Percentiles rank a stretch among this genome's conserved stretches.
These are phyloP conservation scores for Lordiphosa clarofinis DNA, from an alignment of 1,140 invertebrate genomes.

Conservation along the genomic window DNA sequence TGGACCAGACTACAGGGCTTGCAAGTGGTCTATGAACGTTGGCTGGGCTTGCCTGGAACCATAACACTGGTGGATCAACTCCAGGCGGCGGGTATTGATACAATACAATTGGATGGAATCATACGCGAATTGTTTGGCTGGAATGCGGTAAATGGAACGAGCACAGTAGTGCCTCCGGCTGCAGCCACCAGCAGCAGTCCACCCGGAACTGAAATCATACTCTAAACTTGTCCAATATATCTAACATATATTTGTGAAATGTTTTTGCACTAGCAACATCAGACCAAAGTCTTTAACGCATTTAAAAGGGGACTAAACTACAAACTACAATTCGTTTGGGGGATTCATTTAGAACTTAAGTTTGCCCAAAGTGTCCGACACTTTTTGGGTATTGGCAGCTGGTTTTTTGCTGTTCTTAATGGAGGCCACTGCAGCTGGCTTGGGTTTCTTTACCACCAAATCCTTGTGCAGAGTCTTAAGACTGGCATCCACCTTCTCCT, in stretches of 20 bases:
- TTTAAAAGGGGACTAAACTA: slow-evolving; percentile 32
- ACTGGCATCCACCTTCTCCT: slow-evolving; percentile 70
- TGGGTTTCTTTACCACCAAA: slow-evolving; percentile 75
- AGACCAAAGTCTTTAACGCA: slow-evolving; percentile 15
- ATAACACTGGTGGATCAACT: slow-evolving; percentile 47
- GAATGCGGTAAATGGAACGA: slow-evolving; percentile 37
- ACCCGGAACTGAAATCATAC: slow-evolving; percentile 15
- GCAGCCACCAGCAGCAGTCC: too few species aligned
- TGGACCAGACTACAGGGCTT: slow-evolving; percentile 48
- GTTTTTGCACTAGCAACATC: slow-evolving; percentile 40
- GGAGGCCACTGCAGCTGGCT: slow-evolving; percentile 34
- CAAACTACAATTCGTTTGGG: slow-evolving; percentile 20
- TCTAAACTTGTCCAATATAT: slow-evolving; percentile 25
- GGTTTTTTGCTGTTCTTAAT: slow-evolving; percentile 64
- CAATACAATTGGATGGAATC: slow-evolving; percentile 40
- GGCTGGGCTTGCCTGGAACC: slow-evolving; percentile 40
- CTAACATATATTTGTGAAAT: slow-evolving; percentile 51
- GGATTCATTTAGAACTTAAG: slow-evolving; percentile 62
- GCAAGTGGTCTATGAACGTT: slow-evolving; percentile 59
- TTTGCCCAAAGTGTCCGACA: slow-evolving; percentile 64
- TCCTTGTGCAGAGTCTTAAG: slow-evolving; percentile 72
- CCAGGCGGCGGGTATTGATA: slow-evolving; percentile 52
- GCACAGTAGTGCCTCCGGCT: slow-evolving; percentile 13
- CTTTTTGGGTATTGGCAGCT: slow-evolving; percentile 62
- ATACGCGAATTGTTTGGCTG: slow-evolving; percentile 62